Base-by-base conservation (phyloP, 2,888 invertebrate genomes). In the Pycnomerus fuliginosus region DNA sequence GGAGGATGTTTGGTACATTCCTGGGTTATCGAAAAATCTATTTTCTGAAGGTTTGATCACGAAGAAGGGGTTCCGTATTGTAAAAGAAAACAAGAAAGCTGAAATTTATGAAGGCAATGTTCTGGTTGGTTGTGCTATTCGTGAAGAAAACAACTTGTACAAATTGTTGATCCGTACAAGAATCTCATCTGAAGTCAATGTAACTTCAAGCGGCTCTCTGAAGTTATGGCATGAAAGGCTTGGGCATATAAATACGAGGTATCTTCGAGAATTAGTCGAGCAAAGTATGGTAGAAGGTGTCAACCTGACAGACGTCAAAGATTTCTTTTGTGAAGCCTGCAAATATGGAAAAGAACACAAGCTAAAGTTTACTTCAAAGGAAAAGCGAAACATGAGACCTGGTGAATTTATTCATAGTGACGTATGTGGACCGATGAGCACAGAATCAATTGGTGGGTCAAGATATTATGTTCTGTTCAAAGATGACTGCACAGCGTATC, bases 1-100 rank as follows among this genome's bases (percentile, higher is more conserved):
- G 14, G 35, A 52, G 2, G 45, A 61, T 48, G 54, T 60, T 20
- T 32, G 60, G 40, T 66, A 62, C 53, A 58, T 70, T 2, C 67
- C 64, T 5, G 48, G 47, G 0, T 44, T 69, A n/a, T 28, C 48
- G 8, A 60, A 60, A 48, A 68, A 69, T 36, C 33, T 69, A 7
- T 66, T 69, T 37, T 69, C 65, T 1, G 65, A 67, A 44, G 67
- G 65, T 1, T 56, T 37, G 1, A 39, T 53, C 1, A 61, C 56
- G 2, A 47, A 53, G 8, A 58, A 60, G 47, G 57, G 57, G 1
- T 60, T 61, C 47, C 23, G 16, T 2, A 56, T 64, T 8, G 20
- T 60, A 0, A 67, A 65, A 31, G 55, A 58, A 14, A 34, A 37
- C 3, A 14, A 43, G 7, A 2, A 23, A 7, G 59, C 56, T 3